Conservation (phyloP, 2,113 vertebrate genomes). For the Python bivittatus region DNA sequence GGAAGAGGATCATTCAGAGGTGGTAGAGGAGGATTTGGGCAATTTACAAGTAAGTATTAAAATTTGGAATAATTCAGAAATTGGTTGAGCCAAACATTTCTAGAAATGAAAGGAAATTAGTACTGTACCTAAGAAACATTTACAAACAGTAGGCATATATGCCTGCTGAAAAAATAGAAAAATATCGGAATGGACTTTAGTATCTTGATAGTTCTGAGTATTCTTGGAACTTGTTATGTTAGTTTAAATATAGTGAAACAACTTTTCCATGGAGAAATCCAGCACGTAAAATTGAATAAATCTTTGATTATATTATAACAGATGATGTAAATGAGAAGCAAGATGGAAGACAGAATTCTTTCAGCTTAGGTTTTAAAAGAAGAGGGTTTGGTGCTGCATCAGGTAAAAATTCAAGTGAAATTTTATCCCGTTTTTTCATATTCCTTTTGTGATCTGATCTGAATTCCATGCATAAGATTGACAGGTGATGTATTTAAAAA, state of each 20-base stretch:
- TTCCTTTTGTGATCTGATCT: neutral
- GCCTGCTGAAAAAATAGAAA: neutral
- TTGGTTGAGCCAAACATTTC: neutral
- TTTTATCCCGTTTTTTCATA: neutral
- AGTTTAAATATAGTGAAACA: neutral
- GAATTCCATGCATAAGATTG: neutral
- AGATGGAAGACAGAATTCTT: neutral
- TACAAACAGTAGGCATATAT: neutral
- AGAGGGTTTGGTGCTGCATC: neutral
- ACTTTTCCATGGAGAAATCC: neutral
- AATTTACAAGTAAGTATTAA: conserved; percentile 53
- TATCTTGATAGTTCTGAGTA: neutral
- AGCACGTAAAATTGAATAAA: neutral
- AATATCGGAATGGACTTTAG: neutral
- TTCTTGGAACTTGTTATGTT: neutral
- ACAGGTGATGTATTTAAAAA: neutral
- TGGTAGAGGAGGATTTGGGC: conserved; percentile 52
- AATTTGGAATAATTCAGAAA: neutral
- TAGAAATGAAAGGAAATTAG: neutral
- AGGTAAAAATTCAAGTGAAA: conserved; percentile 53
- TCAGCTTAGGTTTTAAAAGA: conserved; percentile 43
- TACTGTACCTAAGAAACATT: neutral
- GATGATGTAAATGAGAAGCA: conserved; percentile 43
- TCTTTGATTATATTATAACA: conserved; percentile 4
- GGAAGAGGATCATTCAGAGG: conserved; percentile 56